Evolutionary conservation across 2,888 invertebrate species (phyloP), one percentile per base, ranked within the genome.

Genomic region (Parapristionchus giblindavisi): DNA sequence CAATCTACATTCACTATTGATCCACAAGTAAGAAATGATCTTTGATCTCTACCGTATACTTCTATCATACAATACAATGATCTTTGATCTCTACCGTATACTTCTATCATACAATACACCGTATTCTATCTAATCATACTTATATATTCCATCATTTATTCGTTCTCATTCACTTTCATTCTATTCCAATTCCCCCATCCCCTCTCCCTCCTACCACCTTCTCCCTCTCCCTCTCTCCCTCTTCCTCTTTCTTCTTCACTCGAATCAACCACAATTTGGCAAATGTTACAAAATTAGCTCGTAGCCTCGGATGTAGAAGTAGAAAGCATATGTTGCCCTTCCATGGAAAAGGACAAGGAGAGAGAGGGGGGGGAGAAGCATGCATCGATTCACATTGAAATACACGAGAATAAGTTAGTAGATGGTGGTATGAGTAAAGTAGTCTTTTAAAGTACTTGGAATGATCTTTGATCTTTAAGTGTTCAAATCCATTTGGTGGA

Each of bases 1-100:
- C 76, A 76, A 34, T 29, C 60, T 8, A 34, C 27, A 43, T 63
- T 63, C 63, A 43, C 63, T 40, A n/a, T 63, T 29, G 63, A 63
- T 63, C 63, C 40, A 43, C 43, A 43, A 40, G 5, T n/a, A n/a
- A n/a, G n/a, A n/a, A n/a, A n/a, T n/a, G n/a, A n/a, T n/a, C n/a
- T n/a, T n/a, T n/a, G n/a, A n/a, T n/a, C n/a, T n/a, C n/a, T n/a
- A n/a, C n/a, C n/a, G n/a, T n/a, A n/a, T n/a, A n/a, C n/a, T n/a
- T n/a, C n/a, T n/a, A n/a, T n/a, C n/a, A n/a, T n/a, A n/a, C n/a
- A n/a, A n/a, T n/a, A n/a, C n/a, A n/a, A n/a, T n/a, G n/a, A n/a
- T n/a, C n/a, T n/a, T n/a, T n/a, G n/a, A n/a, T n/a, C n/a, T n/a
- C n/a, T n/a, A n/a, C n/a, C n/a, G n/a, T n/a, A n/a, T n/a, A n/a